Evolutionary conservation across 2,888 invertebrate genomes (phyloP).

Genomic region (Synergus laeviventris): DNA sequence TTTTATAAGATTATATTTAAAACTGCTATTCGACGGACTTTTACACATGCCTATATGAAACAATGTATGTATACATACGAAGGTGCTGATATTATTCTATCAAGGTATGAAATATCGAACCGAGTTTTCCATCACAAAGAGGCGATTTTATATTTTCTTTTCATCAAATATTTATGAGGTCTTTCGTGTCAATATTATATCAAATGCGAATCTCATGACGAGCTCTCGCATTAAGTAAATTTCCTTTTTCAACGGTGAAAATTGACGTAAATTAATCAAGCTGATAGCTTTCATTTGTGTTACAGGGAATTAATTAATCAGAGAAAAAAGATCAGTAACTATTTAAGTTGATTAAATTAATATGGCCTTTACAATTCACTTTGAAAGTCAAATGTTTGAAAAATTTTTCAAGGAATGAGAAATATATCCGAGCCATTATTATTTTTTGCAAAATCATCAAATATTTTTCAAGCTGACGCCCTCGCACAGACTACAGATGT

Average conservation of each 20-base stretch:
- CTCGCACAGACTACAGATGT: not conserved
- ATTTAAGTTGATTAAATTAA: not conserved
- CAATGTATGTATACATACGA: not conserved
- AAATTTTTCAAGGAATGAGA: not conserved
- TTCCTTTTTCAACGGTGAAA: not conserved
- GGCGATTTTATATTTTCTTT: not conserved
- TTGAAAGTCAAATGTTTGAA: not conserved
- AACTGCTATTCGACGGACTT: too few species aligned
- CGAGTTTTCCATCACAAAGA: not conserved
- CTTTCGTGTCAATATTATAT: conserved; percentile 12
- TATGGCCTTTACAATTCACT: not conserved
- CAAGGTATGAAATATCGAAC: not conserved
- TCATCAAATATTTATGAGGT: conserved; percentile 19
- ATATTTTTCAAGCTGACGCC: not conserved
- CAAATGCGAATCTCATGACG: not conserved
- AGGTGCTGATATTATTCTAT: not conserved
- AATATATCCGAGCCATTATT: not conserved
- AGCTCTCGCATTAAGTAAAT: conserved; percentile 10
- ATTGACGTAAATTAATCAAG: conserved; percentile 11
- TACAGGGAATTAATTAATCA: not conserved
- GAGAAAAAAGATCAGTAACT: not conserved
- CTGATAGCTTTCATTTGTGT: not conserved
- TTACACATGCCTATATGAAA: too few species aligned
- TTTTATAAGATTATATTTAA: too few species aligned
- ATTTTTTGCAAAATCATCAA: not conserved